Conservation (phyloP, 30 jellyfish, hydroid and myxozoan genomes). For the Rhopilema esculentum region DNA sequence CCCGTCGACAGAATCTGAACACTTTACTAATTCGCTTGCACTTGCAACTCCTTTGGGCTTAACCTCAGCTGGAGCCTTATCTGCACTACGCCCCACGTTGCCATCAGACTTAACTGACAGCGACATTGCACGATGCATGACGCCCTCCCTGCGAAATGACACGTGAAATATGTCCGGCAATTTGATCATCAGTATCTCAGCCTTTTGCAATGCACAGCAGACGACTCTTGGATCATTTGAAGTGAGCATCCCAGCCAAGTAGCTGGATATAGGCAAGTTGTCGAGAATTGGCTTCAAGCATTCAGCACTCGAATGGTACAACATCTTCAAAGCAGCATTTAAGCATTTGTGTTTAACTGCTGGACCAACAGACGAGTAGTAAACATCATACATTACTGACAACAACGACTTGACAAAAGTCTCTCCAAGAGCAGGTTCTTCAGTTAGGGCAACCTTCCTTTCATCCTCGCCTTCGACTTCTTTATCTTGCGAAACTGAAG, state of each 20-base stretch:
- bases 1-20: constrained; percentile 21
- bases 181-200: constrained; percentile 90
- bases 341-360: constrained; percentile 95
- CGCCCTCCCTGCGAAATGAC: constrained; percentile 94
- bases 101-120: constrained; percentile 41
- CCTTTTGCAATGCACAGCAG: constrained; percentile 91
- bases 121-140: constrained; percentile 84
- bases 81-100: constrained; percentile 46
- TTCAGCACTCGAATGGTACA: constrained; percentile 77
- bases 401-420: constrained; percentile 72
- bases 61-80: constrained; percentile 15
- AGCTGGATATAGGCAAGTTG: constrained; percentile 87
- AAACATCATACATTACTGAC: constrained; percentile 85
- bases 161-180: constrained; percentile 92
- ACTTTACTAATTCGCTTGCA: constrained; percentile 17
- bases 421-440: constrained; percentile 66
- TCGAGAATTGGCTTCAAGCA: constrained; percentile 66
- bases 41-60: constrained; percentile 14
- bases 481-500: constrained; percentile 35
- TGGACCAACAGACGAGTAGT: constrained; percentile 98
- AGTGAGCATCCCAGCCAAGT: constrained; percentile 97
- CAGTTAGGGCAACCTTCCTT: constrained; percentile 63
- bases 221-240: constrained; percentile 84
- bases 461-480: constrained; percentile 67
- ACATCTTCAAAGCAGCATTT: constrained; percentile 81